A percentile compares a stretch with the other conserved stretches of the same genome.
phyloP scores from a whole-genome alignment of 2,888 invertebrate genomes.

The Idaea straminata region DNA sequence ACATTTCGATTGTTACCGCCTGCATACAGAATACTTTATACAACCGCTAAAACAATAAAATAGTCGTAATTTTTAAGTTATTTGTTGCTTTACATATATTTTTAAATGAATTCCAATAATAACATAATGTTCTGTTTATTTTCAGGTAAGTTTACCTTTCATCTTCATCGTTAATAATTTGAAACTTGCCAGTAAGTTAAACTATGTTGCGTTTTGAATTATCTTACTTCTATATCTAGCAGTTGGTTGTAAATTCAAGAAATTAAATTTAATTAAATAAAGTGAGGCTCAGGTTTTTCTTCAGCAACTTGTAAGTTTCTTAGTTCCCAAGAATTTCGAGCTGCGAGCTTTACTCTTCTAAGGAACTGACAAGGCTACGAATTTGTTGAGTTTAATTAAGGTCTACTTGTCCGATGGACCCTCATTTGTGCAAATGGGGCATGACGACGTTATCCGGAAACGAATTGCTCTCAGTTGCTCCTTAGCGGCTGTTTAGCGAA shows the following conservation, averaged over 20 bases:
- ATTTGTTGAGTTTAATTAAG: slow-evolving; percentile 72
- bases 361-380: slow-evolving; percentile 49
- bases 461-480: slow-evolving; percentile 59
- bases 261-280: too few relatives aligned
- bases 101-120: slow-evolving; percentile 21
- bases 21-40: slow-evolving; percentile 51
- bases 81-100: slow-evolving; percentile 17
- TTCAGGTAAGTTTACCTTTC: slow-evolving; percentile 61
- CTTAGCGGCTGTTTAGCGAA: slow-evolving; percentile 50
- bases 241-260: too few relatives aligned
- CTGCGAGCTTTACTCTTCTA: slow-evolving; percentile 13
- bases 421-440: slow-evolving; percentile 71
- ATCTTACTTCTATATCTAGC: neutral
- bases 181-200: neutral
- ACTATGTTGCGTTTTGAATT: neutral
- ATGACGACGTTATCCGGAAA: slow-evolving; percentile 66
- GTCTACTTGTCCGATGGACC: slow-evolving; percentile 61
- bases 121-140: slow-evolving; percentile 38
- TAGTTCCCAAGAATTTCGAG: neutral
- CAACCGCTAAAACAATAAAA: slow-evolving; percentile 60
- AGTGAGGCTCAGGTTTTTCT: slow-evolving; percentile 19
- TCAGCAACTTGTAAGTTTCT: neutral
- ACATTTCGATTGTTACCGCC: slow-evolving; percentile 57
- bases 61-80: slow-evolving; percentile 28
- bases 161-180: slow-evolving; percentile 28